Conservation (phyloP, 2,113 vertebrate genomes). For the Psilopsiagon aymara region DNA sequence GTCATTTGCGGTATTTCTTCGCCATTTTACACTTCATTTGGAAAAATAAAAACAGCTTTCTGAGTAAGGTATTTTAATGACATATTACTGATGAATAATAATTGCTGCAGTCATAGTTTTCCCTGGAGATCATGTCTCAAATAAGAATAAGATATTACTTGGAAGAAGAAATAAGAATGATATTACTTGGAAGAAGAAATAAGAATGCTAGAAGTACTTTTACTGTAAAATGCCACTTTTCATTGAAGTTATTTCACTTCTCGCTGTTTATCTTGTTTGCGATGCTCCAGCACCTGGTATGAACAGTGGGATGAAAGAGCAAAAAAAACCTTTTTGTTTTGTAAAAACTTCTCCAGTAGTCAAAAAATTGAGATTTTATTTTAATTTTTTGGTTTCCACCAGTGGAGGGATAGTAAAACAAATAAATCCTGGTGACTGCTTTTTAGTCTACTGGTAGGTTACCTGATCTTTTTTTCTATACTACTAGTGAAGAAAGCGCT, state of each 20-base stretch:
- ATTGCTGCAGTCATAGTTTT: background rate
- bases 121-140: background rate
- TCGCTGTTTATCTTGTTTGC: background rate
- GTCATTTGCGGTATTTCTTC: background rate
- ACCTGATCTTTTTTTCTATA: background rate
- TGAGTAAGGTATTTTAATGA: background rate
- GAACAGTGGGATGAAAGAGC: background rate
- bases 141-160: background rate
- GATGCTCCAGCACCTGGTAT: background rate
- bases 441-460: background rate
- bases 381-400: accelerated
- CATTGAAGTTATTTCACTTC: background rate
- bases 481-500: background rate
- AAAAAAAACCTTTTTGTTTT: background rate
- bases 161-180: background rate
- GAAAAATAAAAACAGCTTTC: background rate
- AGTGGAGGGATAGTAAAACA: background rate
- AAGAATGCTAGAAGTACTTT: background rate
- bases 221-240: background rate
- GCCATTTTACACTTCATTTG: accelerated
- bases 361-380: background rate
- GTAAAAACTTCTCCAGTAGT: background rate
- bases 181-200: background rate
- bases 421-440: background rate
- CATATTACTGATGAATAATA: background rate